phyloP scores from a whole-genome alignment of 2,888 invertebrate species.

The Amorpha juglandis region DNA sequence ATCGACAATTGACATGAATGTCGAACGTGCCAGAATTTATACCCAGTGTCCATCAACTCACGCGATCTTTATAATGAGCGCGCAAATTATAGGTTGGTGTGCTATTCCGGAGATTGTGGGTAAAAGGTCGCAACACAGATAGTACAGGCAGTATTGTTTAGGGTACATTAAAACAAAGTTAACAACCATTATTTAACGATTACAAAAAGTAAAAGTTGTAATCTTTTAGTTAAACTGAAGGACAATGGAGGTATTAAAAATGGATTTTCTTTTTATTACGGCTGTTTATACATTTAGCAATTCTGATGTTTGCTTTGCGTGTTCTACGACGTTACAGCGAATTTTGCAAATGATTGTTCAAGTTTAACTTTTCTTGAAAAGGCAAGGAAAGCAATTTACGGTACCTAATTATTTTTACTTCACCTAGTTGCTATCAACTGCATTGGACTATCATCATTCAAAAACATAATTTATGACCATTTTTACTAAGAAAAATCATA shows the following conservation, averaged over 20 bases:
- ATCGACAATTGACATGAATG: not conserved
- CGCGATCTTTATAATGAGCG: slow-evolving; percentile 19
- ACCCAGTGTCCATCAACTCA: not conserved
- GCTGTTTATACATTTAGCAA: not conserved
- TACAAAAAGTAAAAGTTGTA: slow-evolving; percentile 3
- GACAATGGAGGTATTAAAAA: not conserved
- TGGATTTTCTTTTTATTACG: no score
- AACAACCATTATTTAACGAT: not conserved
- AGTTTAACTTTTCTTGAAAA: not conserved
- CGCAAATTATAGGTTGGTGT: slow-evolving; percentile 2
- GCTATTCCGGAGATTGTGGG: slow-evolving; percentile 7
- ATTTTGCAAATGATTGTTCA: not conserved
- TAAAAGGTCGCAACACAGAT: not conserved
- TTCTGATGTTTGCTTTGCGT: not conserved
- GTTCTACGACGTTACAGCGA: not conserved
- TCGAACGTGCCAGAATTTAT: not conserved
- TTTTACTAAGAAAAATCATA: no score
- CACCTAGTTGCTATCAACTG: no score
- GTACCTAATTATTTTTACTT: no score
- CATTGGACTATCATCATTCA: no score
- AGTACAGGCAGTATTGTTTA: slow-evolving; percentile 4
- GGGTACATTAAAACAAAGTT: slow-evolving; percentile 8
- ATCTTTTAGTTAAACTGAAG: not conserved
- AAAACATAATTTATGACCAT: no score
- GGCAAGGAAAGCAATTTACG: no score